These are phyloP conservation scores for Trichonephila clavata DNA, from an alignment of 1,140 invertebrate species.

Conservation along the genomic window DNA sequence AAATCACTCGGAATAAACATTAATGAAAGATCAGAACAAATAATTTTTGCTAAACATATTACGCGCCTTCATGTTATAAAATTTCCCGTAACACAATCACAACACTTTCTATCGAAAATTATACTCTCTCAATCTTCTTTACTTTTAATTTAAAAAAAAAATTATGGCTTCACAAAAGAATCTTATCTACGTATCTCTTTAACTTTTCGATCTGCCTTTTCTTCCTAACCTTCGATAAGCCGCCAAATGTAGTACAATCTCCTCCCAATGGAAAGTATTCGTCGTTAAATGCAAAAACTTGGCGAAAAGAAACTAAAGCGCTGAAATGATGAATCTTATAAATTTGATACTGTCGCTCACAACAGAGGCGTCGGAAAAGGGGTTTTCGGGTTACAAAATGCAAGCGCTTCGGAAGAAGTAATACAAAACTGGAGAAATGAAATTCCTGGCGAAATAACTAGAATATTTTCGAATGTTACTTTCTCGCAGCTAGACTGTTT, in stretches of 20 bases:
- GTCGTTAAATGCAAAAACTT: conserved; percentile 55
- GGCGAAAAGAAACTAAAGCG: conserved; percentile 43
- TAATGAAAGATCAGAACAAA: no score
- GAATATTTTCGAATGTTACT: conserved; percentile 46
- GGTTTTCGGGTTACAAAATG: conserved; percentile 43
- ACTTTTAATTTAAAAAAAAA: no score
- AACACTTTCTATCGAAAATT: no score
- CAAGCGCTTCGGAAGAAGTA: conserved; percentile 40
- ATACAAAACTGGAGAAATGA: conserved; percentile 59
- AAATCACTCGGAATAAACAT: no score
- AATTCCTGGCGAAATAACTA: conserved; percentile 48
- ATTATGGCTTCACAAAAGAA: no score
- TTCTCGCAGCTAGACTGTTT: not conserved
- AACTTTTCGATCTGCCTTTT: not conserved
- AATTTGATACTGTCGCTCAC: conserved; percentile 50
- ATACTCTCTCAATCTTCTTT: no score
- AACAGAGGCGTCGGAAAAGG: conserved; percentile 44
- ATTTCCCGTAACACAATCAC: no score
- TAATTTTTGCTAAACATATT: no score
- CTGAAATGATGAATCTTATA: conserved; percentile 34
- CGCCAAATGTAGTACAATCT: not conserved
- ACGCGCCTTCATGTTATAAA: no score
- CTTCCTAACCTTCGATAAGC: not conserved
- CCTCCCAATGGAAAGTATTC: not conserved
- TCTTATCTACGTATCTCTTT: no score